Evolutionary conservation across 30 jellyfish, hydroid and myxozoan genomes (phyloP), one percentile per base, ranked within the genome.

Genomic region (Clytia hemisphaerica): DNA sequence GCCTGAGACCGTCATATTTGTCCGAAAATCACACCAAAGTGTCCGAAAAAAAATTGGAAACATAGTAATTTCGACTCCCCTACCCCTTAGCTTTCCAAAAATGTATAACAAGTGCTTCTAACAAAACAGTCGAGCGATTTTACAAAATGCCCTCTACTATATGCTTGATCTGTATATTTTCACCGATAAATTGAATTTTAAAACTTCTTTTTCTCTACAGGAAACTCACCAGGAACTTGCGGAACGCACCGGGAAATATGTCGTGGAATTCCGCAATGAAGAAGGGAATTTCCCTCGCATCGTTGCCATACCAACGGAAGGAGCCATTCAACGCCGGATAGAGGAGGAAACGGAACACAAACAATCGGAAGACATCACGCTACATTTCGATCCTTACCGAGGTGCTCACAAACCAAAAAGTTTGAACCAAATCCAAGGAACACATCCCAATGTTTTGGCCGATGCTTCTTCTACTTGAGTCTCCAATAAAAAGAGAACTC

Each of bases 151-250:
- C n/a, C n/a, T n/a, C n/a, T n/a, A n/a, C n/a, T n/a, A n/a, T n/a
- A n/a, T n/a, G n/a, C n/a, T n/a, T n/a, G n/a, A n/a, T n/a, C n/a
- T n/a, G n/a, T n/a, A n/a, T n/a, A n/a, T n/a, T n/a, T n/a, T n/a
- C n/a, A n/a, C n/a, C n/a, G n/a, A n/a, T n/a, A n/a, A n/a, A n/a
- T n/a, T n/a, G n/a, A n/a, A n/a, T n/a, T n/a, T n/a, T n/a, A n/a
- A n/a, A n/a, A n/a, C n/a, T 38, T 45, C 9, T 19, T 37, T 21
- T 34, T 21, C 37, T 28, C 25, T 73, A 44, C 45, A 87, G 97
- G 97, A 87, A 67, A 64, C 94, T 6, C 97, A 87, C 70, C 69
- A 72, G 32, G 97, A 87, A 58, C 83, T 87, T 1, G 94, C 97
- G 25, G 94, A 79, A 30, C 77, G 97, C 70, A 87, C 94, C 5